Evolutionary conservation across 2,797 vertebrate species (phyloP).

Genomic region (Clangula hyemalis): DNA sequence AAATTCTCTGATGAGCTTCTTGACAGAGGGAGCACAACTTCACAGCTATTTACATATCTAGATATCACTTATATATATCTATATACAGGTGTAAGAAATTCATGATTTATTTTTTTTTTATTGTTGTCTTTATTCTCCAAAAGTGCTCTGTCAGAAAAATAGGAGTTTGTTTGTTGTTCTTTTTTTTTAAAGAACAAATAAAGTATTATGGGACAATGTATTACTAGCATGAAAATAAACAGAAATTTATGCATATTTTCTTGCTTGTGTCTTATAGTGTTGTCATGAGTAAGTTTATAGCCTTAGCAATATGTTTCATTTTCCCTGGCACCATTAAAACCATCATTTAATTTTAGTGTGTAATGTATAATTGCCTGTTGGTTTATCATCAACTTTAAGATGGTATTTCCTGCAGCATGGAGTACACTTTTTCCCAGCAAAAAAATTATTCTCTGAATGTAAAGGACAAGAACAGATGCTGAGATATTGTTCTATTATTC

Average conservation of each 20-base stretch:
- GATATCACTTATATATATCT: background rate
- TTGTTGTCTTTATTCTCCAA: background rate
- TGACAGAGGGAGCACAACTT: background rate
- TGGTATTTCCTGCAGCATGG: background rate
- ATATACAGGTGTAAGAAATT: background rate
- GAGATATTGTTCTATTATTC: background rate
- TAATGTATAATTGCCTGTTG: background rate
- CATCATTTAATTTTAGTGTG: constrained; percentile 33
- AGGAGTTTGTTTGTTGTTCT: background rate
- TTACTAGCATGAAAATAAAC: constrained; percentile 1
- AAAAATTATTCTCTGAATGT: background rate
- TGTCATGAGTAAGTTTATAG: constrained; percentile 17
- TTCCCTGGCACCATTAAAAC: background rate
- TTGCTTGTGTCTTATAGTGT: background rate
- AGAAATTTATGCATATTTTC: background rate
- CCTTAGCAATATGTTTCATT: constrained; percentile 22
- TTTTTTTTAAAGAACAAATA: background rate
- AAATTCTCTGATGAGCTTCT: background rate
- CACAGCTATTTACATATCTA: background rate
- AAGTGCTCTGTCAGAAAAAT: background rate
- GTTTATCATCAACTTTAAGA: background rate
- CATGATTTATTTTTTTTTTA: background rate
- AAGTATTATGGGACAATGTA: background rate
- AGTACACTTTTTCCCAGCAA: background rate
- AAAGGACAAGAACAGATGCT: background rate